Evolutionary conservation across 2,113 vertebrate genomes (phyloP), one percentile per base, ranked within the genome.

Genomic region (Pterocles burchelli): DNA sequence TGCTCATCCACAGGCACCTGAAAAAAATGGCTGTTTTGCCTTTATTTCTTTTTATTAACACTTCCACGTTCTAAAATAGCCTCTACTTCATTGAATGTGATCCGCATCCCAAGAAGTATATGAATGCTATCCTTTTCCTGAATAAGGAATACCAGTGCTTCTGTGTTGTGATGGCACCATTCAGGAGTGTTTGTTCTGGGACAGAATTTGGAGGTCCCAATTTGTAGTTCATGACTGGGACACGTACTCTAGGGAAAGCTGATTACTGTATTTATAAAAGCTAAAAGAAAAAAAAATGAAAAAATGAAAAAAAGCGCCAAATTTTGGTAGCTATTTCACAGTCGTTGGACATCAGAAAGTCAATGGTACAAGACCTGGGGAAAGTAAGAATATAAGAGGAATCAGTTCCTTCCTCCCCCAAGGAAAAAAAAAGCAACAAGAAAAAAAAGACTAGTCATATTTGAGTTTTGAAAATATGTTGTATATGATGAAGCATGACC

Each of bases 41-140:
- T 80, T 55, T 51, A 6, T 45, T 80, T 55, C 0, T 17, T 75
- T 61, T 67, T 74, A 22, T 65, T 24, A 20, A 33, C 20, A 22
- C 9, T 43, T 61, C 9, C 14, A 17, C 43, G 21, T 22, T n/a
- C 48, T 38, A 31, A 21, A 82, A 4, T 9, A n/a, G 11, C 5
- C 8, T 61, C 5, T 38, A 0, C 4, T 13, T 41, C 6, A 0
- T 1, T 49, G 5, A 13, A 1, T 24, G 33, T 25, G 22, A 49
- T 38, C 11, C 16, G 3, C 16, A 38, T 18, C 19, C 43, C 17
- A 7, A 58, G 48, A 59, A 31, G 4, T 5, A 1, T 0, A 0
- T 16, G 13, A 28, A 6, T 28, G 5, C 12, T 71, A 16, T 29
- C 17, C 7, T 29, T 59, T 46, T 24, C 61, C 19, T 43, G 45